These are phyloP conservation scores for Drosophila kanekoi DNA, from an alignment of 2,888 invertebrate genomes.

Conservation along the genomic window DNA sequence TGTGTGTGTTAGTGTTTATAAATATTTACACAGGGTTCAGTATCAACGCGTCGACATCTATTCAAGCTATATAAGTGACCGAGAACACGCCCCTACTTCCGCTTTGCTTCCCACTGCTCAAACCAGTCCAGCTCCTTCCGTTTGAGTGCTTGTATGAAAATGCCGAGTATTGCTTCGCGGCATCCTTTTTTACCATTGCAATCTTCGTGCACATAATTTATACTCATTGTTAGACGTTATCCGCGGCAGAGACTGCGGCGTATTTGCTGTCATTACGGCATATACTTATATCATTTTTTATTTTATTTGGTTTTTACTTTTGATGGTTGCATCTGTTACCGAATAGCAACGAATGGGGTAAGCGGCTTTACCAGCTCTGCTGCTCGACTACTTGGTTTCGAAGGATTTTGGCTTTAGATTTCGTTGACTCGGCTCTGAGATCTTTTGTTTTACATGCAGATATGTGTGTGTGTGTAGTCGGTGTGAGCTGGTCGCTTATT, in stretches of 20 bases:
- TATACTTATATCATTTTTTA: too few species aligned
- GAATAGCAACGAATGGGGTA: constrained; percentile 48
- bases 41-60: constrained; percentile 50
- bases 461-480: constrained; percentile 4
- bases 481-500: constrained; percentile 34
- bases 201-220: constrained; percentile 68
- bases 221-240: constrained; percentile 64
- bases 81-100: constrained; percentile 9
- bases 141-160: constrained; percentile 46
- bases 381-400: constrained; percentile 25
- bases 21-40: constrained; percentile 54
- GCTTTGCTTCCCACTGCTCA: not conserved
- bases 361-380: constrained; percentile 61
- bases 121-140: constrained; percentile 16
- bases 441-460: constrained; percentile 57
- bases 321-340: constrained; percentile 25
- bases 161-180: constrained; percentile 24
- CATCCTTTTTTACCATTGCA: not conserved
- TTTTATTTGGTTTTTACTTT: constrained; percentile 15
- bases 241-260: constrained; percentile 40
- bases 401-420: constrained; percentile 68
- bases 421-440: constrained; percentile 69
- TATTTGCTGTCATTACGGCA: constrained; percentile 14
- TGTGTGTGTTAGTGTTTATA: constrained; percentile 26
- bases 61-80: constrained; percentile 52